phyloP scores from a whole-genome alignment of 2,888 invertebrate genomes.

The Geotrupes spiniger region DNA sequence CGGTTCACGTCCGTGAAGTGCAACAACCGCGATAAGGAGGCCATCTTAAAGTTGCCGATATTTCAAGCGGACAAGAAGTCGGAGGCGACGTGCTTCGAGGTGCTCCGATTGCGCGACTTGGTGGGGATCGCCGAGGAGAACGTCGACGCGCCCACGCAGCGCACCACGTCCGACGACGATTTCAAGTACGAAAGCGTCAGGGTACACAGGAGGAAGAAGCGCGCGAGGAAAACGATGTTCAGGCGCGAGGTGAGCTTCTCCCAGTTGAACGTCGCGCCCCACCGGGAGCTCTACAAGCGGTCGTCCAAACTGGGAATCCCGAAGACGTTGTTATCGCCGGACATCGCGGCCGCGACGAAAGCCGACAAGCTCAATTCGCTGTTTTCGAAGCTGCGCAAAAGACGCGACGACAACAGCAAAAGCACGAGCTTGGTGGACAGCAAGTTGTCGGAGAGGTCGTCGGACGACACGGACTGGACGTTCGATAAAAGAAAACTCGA shows the following conservation, averaged over 20 bases:
- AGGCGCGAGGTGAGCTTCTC: conserved; percentile 20
- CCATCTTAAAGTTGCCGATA: conserved; percentile 15
- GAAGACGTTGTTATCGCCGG: background rate
- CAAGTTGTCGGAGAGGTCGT: conserved; percentile 4
- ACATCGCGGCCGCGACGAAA: background rate
- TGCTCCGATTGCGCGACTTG: too few relatives aligned
- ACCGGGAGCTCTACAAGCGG: conserved; percentile 12
- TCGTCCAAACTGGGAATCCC: background rate
- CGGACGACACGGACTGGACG: conserved; percentile 9
- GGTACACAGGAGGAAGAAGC: conserved; percentile 8
- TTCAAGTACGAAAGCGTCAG: background rate
- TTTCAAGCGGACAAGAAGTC: conserved; percentile 1
- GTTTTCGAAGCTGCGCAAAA: background rate
- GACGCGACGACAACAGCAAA: background rate
- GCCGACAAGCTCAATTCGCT: background rate
- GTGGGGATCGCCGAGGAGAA: background rate
- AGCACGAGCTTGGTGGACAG: background rate
- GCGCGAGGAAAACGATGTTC: conserved; percentile 5
- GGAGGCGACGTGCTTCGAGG: too few relatives aligned
- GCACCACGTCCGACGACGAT: too few relatives aligned
- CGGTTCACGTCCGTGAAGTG: too few relatives aligned
- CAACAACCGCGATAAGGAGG: conserved; percentile 13
- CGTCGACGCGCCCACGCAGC: too few relatives aligned
- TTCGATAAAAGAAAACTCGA: background rate
- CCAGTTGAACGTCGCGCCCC: conserved; percentile 24